Evolutionary conservation across 2,888 invertebrate genomes (phyloP).

Genomic region (Lordiphosa andalusiaca): DNA sequence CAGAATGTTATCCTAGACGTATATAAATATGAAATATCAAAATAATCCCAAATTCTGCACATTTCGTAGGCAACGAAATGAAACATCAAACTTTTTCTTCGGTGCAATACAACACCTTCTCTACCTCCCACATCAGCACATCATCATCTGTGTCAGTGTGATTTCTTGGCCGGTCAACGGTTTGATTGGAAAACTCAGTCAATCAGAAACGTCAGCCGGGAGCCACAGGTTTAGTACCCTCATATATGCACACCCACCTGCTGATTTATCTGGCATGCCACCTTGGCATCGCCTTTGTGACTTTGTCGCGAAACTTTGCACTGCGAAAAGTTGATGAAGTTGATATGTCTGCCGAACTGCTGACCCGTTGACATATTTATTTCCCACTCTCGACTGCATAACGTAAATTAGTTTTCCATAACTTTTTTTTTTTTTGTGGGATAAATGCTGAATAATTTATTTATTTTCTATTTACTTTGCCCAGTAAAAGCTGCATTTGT

Average conservation of each 20-base stretch:
- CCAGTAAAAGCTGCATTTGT: constrained; percentile 31
- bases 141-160: constrained; percentile 12
- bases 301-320: constrained; percentile 19
- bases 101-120: constrained; percentile 16
- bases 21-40: no score
- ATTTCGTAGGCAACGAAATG: no score
- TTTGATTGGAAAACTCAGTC: constrained; percentile 76
- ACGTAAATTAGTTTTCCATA: constrained; percentile 62
- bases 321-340: constrained; percentile 13
- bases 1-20: no score
- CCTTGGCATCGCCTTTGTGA: not conserved
- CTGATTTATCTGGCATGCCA: constrained; percentile 23
- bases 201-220: constrained; percentile 63
- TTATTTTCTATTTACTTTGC: constrained; percentile 24
- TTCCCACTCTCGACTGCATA: constrained; percentile 17
- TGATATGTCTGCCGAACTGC: constrained; percentile 6
- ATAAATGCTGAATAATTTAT: constrained; percentile 25
- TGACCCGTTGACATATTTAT: constrained; percentile 34
- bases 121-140: constrained; percentile 7
- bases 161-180: constrained; percentile 54
- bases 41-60: no score
- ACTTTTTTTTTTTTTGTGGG: no score
- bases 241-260: not conserved
- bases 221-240: constrained; percentile 31
- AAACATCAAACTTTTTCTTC: not conserved